Evolutionary conservation across 2,888 invertebrate species (phyloP).

Genomic region (Leptura quadrifasciata): DNA sequence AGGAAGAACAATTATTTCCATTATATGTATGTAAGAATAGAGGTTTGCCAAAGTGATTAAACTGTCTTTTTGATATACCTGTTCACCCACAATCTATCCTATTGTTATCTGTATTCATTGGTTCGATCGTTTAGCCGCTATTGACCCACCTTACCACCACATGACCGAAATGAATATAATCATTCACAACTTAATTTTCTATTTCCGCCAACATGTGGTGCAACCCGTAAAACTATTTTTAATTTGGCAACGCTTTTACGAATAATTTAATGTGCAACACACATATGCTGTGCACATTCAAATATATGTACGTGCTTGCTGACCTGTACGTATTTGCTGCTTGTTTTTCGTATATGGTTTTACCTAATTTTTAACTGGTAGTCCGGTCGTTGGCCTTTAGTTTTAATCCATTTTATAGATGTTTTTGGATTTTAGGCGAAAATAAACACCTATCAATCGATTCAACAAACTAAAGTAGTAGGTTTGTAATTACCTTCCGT

Average conservation of each 20-base stretch:
- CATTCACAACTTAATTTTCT: constrained; percentile 20
- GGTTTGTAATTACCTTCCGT: too few relatives aligned
- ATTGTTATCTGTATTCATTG: not conserved
- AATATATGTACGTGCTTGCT: constrained; percentile 4
- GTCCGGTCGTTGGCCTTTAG: not conserved
- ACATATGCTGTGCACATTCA: not conserved
- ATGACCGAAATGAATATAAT: constrained; percentile 10
- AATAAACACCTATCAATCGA: too few relatives aligned
- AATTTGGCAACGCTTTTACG: not conserved
- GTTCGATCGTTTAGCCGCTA: constrained; percentile 2
- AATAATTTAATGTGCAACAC: constrained; percentile 4
- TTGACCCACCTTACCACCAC: constrained; percentile 13
- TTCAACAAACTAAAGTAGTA: too few relatives aligned
- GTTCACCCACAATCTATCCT: constrained; percentile 21
- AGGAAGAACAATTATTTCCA: not conserved
- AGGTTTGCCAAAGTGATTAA: not conserved
- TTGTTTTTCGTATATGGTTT: not conserved
- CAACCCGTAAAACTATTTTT: not conserved
- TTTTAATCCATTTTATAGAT: not conserved
- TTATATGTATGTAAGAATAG: constrained; percentile 13
- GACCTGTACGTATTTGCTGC: not conserved
- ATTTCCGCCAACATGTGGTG: not conserved
- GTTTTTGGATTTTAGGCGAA: too few relatives aligned
- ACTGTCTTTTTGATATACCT: not conserved
- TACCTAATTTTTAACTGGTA: not conserved